Evolutionary conservation across 2,113 vertebrate genomes (phyloP), one percentile per base, ranked within the genome.

Genomic region (Cyprinodon variegatus): DNA sequence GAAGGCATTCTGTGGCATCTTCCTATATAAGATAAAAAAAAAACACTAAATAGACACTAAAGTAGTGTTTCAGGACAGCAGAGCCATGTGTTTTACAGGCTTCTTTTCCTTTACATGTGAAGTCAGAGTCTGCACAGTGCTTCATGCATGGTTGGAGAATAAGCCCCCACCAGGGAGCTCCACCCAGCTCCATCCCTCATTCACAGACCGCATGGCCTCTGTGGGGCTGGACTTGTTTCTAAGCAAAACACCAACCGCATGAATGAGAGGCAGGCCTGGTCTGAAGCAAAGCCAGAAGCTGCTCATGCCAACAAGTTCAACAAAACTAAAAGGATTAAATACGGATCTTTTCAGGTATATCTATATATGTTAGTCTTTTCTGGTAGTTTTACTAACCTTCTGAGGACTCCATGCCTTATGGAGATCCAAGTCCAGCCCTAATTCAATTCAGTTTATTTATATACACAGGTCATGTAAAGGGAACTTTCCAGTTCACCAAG

Each of bases 161-260:
- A 57, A 57, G 3, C 50, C 17, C 7, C 50, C 50, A 57, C n/a
- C 50, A n/a, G 50, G 17, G 50, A 57, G 50, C 50, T 57, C 50
- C 50, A 57, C 77, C 48, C 64, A 70, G 68, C 80, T 77, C 64
- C 62, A 84, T 74, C 63, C 67, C 40, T 84, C 83, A 81, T 69
- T 61, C 62, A 38, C 20, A n/a, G 63, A 61, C 65, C 59, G 43
- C 64, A 81, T 72, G 86, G 70, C 53, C 70, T 73, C 69, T 12
- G 64, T 57, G 22, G 41, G 14, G 64, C 69, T 2, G 39, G 62
- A 67, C 76, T 82, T 68, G 61, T 72, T 68, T 68, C 72, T 39
- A 87, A 87, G 79, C 53, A 79, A 88, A 29, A 83, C 68, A 78
- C 46, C 70, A 70, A 77, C 63, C 62, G 65, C 78, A 84, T 76